phyloP scores from a whole-genome alignment of 2,113 vertebrate genomes.

The Hepsetus odoe region DNA sequence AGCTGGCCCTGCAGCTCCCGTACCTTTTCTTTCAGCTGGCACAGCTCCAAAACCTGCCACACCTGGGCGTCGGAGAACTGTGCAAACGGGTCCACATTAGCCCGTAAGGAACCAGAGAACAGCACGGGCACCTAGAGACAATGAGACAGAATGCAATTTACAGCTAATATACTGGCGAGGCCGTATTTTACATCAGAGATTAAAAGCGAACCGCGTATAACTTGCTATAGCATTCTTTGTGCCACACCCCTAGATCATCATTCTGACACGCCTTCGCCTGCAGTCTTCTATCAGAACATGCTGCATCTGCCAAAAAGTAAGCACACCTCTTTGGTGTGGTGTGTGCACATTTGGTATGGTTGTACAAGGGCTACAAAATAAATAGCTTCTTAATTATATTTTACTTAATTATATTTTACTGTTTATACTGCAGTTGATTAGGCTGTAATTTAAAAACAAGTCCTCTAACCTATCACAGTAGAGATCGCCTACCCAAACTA shows the following conservation, averaged over 20 bases:
- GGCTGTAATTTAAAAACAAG: not conserved
- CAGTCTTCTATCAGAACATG: slow-evolving; percentile 22
- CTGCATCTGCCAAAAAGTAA: not conserved
- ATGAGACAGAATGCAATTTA: slow-evolving; percentile 1
- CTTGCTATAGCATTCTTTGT: slow-evolving; percentile 33
- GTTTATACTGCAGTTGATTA: no score
- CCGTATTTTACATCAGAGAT: not conserved
- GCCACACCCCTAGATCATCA: slow-evolving; percentile 44
- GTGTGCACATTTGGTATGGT: not conserved
- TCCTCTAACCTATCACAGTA: no score
- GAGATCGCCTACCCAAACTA: no score
- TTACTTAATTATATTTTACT: no score
- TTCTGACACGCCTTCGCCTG: slow-evolving; percentile 52
- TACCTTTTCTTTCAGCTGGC: slow-evolving; percentile 70
- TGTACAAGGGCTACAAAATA: not conserved
- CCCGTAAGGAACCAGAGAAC: slow-evolving; percentile 69
- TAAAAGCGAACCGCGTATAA: not conserved
- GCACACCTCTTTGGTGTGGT: slow-evolving; percentile 24
- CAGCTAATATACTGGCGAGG: not conserved
- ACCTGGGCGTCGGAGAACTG: slow-evolving; percentile 66
- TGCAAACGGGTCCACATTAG: slow-evolving; percentile 71
- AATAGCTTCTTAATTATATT: not conserved
- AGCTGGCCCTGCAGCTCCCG: slow-evolving; percentile 68
- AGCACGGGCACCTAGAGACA: slow-evolving; percentile 54
- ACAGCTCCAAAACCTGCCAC: slow-evolving; percentile 68